A percentile compares a stretch with the other conserved stretches of the same genome.
These are phyloP conservation scores for Cinara cedri DNA, from an alignment of 2,888 invertebrate species.

Conservation along the genomic window DNA sequence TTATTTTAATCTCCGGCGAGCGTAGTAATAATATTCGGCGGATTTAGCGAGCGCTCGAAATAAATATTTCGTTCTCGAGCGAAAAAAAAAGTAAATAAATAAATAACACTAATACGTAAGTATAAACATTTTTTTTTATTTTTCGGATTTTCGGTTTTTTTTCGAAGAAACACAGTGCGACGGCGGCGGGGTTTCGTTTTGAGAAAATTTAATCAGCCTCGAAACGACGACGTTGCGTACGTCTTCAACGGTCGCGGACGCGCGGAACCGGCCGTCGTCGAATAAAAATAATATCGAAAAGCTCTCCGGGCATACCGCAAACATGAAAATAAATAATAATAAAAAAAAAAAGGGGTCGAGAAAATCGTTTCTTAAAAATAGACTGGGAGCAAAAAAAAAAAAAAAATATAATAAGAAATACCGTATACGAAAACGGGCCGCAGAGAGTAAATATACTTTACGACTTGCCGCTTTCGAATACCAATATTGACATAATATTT, in stretches of 20 bases:
- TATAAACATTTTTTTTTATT: not conserved
- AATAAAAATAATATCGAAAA: constrained; percentile 45
- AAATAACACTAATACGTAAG: not conserved
- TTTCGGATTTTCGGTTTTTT: not conserved
- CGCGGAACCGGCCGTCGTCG: too few species aligned
- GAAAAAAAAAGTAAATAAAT: too few species aligned
- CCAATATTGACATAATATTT: constrained; percentile 45
- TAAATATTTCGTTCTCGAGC: too few species aligned
- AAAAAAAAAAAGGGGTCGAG: constrained; percentile 28
- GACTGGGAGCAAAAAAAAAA: too few species aligned
- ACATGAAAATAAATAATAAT: not conserved
- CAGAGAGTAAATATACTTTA: constrained; percentile 42
- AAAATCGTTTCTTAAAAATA: constrained; percentile 46
- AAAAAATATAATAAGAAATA: constrained; percentile 16
- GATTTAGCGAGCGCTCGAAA: not conserved
- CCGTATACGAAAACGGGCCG: constrained; percentile 14
- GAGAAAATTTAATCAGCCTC: constrained; percentile 29
- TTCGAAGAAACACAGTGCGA: not conserved
- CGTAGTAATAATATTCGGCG: not conserved
- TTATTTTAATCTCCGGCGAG: too few species aligned
- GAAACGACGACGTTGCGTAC: not conserved
- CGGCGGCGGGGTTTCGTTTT: not conserved
- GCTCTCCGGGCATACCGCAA: not conserved
- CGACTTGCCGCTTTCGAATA: constrained; percentile 33
- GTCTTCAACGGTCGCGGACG: too few species aligned